A percentile compares a stretch with the other conserved stretches of the same genome.
Conservation (phyloP, 2,797 vertebrate species). For the Enteromius radiatus region DNA sequence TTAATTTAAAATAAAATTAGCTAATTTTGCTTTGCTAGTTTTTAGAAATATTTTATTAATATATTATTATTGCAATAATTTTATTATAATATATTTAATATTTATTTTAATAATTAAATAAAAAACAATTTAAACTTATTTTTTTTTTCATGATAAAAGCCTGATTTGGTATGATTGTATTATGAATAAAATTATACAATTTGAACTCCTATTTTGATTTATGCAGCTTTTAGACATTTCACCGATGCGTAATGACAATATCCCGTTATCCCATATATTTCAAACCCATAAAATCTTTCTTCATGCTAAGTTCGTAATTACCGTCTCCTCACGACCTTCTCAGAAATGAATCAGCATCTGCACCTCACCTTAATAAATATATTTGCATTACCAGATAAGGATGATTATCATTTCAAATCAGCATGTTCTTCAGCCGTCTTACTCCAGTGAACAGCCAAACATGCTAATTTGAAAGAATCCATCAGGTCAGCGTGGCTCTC, state of each 20-base stretch:
- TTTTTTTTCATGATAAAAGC: background rate
- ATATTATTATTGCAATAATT: background rate
- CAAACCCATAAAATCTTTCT: background rate
- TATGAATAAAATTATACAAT: background rate
- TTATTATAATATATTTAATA: background rate
- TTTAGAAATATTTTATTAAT: background rate
- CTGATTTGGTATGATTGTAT: background rate
- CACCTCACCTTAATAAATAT: constrained; percentile 1
- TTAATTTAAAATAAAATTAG: background rate
- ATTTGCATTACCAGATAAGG: constrained; percentile 30
- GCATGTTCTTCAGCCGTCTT: background rate
- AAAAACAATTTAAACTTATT: too few relatives aligned
- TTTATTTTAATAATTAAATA: background rate
- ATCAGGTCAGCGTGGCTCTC: constrained; percentile 36
- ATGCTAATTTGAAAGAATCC: constrained; percentile 33
- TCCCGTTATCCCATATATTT: constrained; percentile 6
- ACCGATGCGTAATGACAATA: background rate
- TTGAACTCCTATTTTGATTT: background rate
- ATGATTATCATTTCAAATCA: constrained; percentile 42
- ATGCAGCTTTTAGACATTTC: background rate
- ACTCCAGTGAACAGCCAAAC: constrained; percentile 32
- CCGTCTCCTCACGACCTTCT: background rate
- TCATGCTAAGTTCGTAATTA: background rate
- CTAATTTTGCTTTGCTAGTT: too few relatives aligned
- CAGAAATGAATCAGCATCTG: background rate